Percentiles rank a stretch among this genome's conserved stretches.
Evolutionary conservation across 1,140 invertebrate species (phyloP).

Genomic region (Anadara kagoshimensis): DNA sequence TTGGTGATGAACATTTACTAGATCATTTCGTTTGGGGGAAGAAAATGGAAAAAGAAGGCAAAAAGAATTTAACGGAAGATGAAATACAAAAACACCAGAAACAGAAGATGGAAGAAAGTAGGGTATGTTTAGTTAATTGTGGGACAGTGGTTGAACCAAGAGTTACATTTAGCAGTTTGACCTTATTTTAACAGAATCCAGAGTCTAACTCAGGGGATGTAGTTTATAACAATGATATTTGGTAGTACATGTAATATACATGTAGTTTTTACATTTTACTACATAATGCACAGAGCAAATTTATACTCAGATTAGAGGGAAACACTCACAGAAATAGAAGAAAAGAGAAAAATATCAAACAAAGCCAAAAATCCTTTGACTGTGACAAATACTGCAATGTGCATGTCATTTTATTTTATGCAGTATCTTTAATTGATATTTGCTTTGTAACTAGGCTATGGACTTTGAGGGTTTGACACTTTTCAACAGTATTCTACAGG

Average conservation of each 20-base stretch:
- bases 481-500: too few relatives aligned
- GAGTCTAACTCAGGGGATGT: neutral
- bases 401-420: too few relatives aligned
- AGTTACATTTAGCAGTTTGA: neutral
- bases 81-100: conserved; percentile 90
- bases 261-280: neutral
- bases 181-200: neutral
- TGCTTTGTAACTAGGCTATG: too few relatives aligned
- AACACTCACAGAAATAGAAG: too few relatives aligned
- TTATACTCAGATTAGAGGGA: neutral
- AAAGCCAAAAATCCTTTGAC: neutral
- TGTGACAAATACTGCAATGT: too few relatives aligned
- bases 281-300: neutral
- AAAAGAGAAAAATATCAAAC: neutral
- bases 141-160: neutral
- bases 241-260: too few relatives aligned
- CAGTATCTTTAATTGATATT: too few relatives aligned
- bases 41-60: conserved; percentile 96
- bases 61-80: conserved; percentile 85
- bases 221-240: neutral
- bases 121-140: conserved; percentile 67
- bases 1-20: conserved; percentile 95
- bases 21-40: conserved; percentile 98
- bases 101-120: conserved; percentile 93
- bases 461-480: too few relatives aligned